These are phyloP conservation scores for Micrasema minimum DNA, from an alignment of 1,140 invertebrate genomes.

Conservation along the genomic window DNA sequence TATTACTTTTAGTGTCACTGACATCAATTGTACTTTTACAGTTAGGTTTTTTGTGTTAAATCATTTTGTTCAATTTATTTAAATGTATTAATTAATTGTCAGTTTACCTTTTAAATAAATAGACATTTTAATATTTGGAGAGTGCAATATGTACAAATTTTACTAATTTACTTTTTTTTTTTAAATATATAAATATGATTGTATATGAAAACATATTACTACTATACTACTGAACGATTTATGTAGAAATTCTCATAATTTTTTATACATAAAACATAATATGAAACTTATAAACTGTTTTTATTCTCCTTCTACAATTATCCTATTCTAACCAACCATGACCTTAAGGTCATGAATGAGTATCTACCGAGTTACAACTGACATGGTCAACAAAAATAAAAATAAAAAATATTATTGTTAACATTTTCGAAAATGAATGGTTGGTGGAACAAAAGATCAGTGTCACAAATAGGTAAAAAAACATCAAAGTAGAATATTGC, in stretches of 20 bases:
- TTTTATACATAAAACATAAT: constrained; percentile 55
- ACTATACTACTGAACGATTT: constrained; percentile 55
- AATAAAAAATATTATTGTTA: no score
- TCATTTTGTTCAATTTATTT: constrained; percentile 49
- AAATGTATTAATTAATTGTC: constrained; percentile 49
- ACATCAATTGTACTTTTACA: constrained; percentile 34
- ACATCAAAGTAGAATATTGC: no score
- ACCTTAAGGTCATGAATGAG: no score
- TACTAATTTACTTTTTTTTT: constrained; percentile 63
- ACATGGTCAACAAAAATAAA: no score
- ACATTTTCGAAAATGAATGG: no score
- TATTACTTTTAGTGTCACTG: constrained; percentile 24
- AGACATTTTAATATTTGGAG: constrained; percentile 59
- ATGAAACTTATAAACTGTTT: constrained; percentile 47
- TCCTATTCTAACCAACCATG: no score
- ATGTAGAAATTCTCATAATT: constrained; percentile 55
- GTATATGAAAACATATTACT: constrained; percentile 58
- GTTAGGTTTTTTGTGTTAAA: constrained; percentile 45
- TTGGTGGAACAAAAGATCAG: no score
- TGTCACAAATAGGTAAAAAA: no score
- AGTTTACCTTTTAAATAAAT: constrained; percentile 52
- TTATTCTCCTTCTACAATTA: constrained; percentile 31
- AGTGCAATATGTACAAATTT: constrained; percentile 67
- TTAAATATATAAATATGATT: constrained; percentile 62
- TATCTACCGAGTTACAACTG: no score